phyloP scores from a whole-genome alignment of 2,797 vertebrate genomes.

The Halcyon badia region DNA sequence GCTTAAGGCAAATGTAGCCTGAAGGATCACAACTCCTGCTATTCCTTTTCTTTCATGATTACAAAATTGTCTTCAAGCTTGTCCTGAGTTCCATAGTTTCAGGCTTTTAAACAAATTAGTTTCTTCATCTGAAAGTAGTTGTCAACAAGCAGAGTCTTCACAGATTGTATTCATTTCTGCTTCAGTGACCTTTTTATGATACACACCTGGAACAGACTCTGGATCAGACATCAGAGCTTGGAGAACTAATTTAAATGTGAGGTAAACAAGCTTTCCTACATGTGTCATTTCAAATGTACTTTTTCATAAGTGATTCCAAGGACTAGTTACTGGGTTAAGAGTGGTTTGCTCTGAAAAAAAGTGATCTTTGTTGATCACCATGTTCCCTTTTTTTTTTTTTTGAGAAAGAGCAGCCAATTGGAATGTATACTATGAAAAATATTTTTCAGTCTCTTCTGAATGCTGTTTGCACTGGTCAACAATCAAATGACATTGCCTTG shows the following conservation, averaged over 20 bases:
- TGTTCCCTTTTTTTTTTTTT: accelerated
- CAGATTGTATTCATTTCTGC: background rate
- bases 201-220: background rate
- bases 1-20: background rate
- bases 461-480: background rate
- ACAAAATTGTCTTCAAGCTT: background rate
- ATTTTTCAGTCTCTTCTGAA: background rate
- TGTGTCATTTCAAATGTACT: background rate
- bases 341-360: background rate
- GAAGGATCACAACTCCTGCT: background rate
- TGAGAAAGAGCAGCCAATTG: background rate
- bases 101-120: background rate
- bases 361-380: background rate
- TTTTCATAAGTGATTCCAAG: background rate
- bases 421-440: background rate
- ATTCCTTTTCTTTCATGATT: background rate
- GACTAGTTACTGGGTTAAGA: background rate
- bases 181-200: conserved; percentile 4
- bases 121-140: background rate
- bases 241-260: background rate
- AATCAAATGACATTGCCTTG: background rate
- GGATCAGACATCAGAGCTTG: background rate
- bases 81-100: background rate
- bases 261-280: background rate
- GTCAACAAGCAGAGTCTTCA: background rate